Evolutionary conservation across 2,888 invertebrate genomes (phyloP).

Genomic region (Erannis defoliaria): DNA sequence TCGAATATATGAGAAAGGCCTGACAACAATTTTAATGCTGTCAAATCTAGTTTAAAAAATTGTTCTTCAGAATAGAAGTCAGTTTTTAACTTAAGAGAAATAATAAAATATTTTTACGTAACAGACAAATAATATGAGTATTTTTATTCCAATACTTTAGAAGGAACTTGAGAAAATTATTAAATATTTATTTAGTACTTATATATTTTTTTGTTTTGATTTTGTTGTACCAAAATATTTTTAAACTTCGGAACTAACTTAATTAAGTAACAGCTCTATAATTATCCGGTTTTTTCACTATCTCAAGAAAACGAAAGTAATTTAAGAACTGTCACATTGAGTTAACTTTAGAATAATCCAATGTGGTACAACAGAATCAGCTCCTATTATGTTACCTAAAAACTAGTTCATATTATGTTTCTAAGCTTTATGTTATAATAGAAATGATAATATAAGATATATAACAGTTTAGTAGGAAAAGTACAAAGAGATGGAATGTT

Average conservation of each 20-base stretch:
- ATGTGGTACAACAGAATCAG: neutral
- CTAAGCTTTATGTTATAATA: slow-evolving; percentile 20
- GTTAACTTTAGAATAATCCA: neutral
- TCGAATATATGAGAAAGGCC: too few relatives aligned
- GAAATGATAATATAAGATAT: slow-evolving; percentile 6
- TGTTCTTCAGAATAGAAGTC: too few relatives aligned
- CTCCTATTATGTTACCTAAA: slow-evolving; percentile 16
- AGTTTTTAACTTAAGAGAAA: too few relatives aligned
- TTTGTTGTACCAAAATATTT: neutral
- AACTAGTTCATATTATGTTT: slow-evolving; percentile 18
- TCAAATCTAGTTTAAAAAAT: too few relatives aligned
- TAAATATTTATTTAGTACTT: neutral
- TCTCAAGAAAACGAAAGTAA: neutral
- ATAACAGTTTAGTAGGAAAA: slow-evolving; percentile 33
- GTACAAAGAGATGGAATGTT: slow-evolving; percentile 36
- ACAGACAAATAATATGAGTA: slow-evolving; percentile 1
- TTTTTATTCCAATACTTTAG: slow-evolving; percentile 10
- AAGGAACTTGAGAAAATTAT: slow-evolving; percentile 15
- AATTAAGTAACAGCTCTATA: neutral
- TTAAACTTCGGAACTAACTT: neutral
- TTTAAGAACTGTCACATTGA: neutral
- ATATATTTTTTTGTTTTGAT: neutral
- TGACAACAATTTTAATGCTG: too few relatives aligned
- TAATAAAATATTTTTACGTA: neutral
- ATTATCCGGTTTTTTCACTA: neutral